Evolutionary conservation across 2,113 vertebrate genomes (phyloP).

Genomic region (Eudyptes chrysolophus): DNA sequence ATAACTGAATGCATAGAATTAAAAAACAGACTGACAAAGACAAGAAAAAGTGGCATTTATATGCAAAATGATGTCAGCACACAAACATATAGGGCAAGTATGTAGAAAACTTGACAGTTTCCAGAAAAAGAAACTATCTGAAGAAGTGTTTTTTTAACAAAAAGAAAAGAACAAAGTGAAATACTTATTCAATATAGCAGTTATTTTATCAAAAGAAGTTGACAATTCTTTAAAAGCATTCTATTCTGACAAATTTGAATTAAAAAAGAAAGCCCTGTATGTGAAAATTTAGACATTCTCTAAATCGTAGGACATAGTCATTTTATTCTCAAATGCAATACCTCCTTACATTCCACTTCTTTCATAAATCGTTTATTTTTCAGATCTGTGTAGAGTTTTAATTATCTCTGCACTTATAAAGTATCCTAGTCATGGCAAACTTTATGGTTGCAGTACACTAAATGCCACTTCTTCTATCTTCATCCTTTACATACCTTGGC

Average conservation of each 20-base stretch:
- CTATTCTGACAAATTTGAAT: neutral
- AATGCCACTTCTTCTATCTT: neutral
- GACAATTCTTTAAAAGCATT: neutral
- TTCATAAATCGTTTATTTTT: neutral
- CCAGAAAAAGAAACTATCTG: neutral
- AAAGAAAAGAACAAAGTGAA: neutral
- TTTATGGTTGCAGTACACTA: neutral
- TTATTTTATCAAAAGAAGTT: neutral
- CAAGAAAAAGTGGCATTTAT: neutral
- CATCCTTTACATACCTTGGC: neutral
- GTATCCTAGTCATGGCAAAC: neutral
- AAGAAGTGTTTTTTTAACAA: neutral
- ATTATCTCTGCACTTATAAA: neutral
- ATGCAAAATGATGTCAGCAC: neutral
- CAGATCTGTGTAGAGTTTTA: neutral
- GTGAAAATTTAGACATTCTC: neutral
- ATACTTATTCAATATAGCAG: neutral
- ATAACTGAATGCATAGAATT: neutral
- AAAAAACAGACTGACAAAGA: neutral
- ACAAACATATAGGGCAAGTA: neutral
- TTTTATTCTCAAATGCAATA: neutral
- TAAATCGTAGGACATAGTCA: neutral
- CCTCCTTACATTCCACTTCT: neutral
- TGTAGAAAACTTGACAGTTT: neutral
- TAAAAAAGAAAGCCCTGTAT: neutral